Conservation (phyloP, 1,140 invertebrate species). For the Ridgeia piscesae region DNA sequence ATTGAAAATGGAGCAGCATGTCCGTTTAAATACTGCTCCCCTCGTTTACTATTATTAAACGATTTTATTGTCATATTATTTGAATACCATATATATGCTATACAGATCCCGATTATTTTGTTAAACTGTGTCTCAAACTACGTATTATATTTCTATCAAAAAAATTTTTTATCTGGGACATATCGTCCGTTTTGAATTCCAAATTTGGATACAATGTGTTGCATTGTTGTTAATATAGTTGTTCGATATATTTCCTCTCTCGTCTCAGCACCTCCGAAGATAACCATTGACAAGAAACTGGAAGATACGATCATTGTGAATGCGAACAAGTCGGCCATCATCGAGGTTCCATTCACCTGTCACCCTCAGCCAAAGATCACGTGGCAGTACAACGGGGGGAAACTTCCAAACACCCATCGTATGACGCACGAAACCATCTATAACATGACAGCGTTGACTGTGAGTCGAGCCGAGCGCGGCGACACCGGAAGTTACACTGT, state of each 20-base stretch:
- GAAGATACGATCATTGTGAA: constrained; percentile 48
- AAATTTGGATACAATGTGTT: not conserved
- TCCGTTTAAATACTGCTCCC: too few species aligned
- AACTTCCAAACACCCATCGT: constrained; percentile 48
- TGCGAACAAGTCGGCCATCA: constrained; percentile 49
- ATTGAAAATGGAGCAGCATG: too few species aligned
- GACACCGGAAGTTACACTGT: constrained; percentile 54
- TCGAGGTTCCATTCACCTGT: constrained; percentile 55
- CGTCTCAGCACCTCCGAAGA: constrained; percentile 47
- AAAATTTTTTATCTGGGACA: too few species aligned
- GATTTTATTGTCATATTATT: too few species aligned
- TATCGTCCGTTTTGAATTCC: not conserved
- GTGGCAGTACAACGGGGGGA: constrained; percentile 51
- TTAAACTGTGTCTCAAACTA: not conserved
- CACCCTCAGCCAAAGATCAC: constrained; percentile 51
- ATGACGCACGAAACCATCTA: constrained; percentile 53
- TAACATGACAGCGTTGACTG: constrained; percentile 52
- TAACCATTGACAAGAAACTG: constrained; percentile 46
- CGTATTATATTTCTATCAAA: not conserved
- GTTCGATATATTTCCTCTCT: not conserved
- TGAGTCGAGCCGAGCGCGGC: constrained; percentile 45
- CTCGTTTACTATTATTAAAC: too few species aligned
- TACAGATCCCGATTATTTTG: too few species aligned
- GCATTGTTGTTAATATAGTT: not conserved
- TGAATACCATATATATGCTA: too few species aligned